A percentile compares a stretch with the other conserved stretches of the same genome.
Evolutionary conservation across 1,140 invertebrate genomes (phyloP).

Genomic region (Bombus soroeensis): DNA sequence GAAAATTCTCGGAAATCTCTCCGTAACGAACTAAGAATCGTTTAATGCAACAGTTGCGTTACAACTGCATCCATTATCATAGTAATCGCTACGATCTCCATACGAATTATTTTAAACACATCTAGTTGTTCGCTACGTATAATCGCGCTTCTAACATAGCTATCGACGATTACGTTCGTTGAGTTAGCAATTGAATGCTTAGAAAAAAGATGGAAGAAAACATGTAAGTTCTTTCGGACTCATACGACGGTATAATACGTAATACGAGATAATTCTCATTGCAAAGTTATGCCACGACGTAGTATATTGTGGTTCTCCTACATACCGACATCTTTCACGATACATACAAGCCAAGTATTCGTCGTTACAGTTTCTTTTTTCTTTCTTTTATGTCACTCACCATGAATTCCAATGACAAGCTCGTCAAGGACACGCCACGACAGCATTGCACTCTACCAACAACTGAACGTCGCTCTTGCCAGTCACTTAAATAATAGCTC

Average conservation of each 20-base stretch:
- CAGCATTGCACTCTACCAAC: slow-evolving; percentile 31
- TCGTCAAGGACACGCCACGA: slow-evolving; percentile 57
- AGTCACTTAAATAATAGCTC: slow-evolving; percentile 17
- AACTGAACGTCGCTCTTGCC: slow-evolving; percentile 39
- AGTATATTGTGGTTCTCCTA: slow-evolving; percentile 8
- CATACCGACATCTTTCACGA: slow-evolving; percentile 16
- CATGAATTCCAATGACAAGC: slow-evolving; percentile 51
- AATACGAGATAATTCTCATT: slow-evolving; percentile 16
- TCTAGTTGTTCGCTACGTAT: neutral
- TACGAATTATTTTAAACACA: neutral
- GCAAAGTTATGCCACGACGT: slow-evolving; percentile 22
- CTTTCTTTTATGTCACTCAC: slow-evolving; percentile 35
- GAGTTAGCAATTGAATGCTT: neutral
- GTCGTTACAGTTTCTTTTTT: slow-evolving; percentile 44
- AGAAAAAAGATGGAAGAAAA: neutral
- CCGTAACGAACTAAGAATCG: neutral
- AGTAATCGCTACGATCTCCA: neutral
- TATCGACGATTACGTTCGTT: neutral
- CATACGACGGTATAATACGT: neutral
- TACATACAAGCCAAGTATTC: neutral
- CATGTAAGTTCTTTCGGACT: neutral
- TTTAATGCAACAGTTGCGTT: neutral
- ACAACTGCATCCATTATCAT: neutral
- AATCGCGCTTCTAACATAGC: neutral
- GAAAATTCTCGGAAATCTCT: neutral